A percentile compares a stretch with the other conserved stretches of the same genome.
These are phyloP conservation scores for Diceros bicornis DNA, from an alignment of 2,797 vertebrate genomes.

Conservation along the genomic window DNA sequence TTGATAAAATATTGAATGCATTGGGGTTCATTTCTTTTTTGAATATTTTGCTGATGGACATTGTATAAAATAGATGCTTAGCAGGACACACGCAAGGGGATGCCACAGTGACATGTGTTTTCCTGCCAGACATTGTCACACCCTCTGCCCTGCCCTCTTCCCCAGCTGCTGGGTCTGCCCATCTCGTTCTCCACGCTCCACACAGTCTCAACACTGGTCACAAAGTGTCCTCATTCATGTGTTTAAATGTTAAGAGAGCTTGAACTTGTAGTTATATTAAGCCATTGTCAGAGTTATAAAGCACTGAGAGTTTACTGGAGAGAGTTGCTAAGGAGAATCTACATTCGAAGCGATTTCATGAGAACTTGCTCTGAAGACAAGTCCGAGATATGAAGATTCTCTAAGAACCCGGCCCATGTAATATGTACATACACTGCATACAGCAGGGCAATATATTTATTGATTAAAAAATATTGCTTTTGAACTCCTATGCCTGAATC, in stretches of 20 bases:
- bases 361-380: background rate
- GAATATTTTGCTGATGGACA: background rate
- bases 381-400: background rate
- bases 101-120: background rate
- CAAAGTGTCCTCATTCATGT: background rate
- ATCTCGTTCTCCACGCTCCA: background rate
- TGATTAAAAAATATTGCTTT: background rate
- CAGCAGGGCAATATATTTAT: background rate
- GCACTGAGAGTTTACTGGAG: background rate
- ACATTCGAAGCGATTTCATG: background rate
- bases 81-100: background rate
- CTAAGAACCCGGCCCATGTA: background rate
- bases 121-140: accelerated
- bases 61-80: background rate
- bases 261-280: background rate
- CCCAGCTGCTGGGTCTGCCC: background rate
- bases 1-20: background rate
- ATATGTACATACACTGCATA: background rate
- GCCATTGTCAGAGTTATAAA: background rate
- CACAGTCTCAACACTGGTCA: accelerated
- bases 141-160: background rate
- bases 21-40: background rate
- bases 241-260: background rate
- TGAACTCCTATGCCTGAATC: background rate
- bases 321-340: background rate